Base-by-base conservation (phyloP, 2,888 invertebrate species). In the Drosophila pegasa region DNA sequence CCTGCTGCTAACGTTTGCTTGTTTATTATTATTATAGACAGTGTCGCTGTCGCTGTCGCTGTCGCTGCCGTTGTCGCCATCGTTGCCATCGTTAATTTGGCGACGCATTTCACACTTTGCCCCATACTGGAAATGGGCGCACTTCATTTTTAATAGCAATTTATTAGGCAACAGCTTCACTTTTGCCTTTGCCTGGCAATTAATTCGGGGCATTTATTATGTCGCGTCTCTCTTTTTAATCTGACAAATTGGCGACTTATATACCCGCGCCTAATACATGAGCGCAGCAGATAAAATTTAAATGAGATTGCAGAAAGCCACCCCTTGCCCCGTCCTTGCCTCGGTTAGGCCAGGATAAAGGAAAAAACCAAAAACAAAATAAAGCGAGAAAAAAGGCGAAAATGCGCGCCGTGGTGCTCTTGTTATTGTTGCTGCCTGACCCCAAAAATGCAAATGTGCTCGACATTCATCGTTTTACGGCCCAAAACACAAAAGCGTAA, bases 161-260 rank as follows among this genome's bases (percentile, higher is more conserved):
- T 78, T 75, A 72, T 75, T 75, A 78, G 60, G 62, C 45, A 29
- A 16, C 50, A 31, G 41, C 64, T 69, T 75, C 65, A 69, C 61
- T 62, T 72, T 60, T 59, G 55, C 68, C 59, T 62, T 68, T 68
- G 71, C 54, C 25, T 45, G 52, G 63, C 66, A 84, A 79, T 81
- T 81, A 78, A 77, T 74, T 64, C 18, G 52, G 25, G n/a, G 48
- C 63, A 67, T 76, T 71, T 71, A 68, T 78, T 66, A 71, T 69
- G 65, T 59, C 65, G 75, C 65, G 48, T 66, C 56, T 47, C 56
- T 47, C 54, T 68, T 84, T 83, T 82, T 83, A 82, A 82, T 82
- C 80, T 82, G 62, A 65, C 62, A 78, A 84, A 83, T 84, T 78
- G 71, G 63, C 27, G 71, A 68, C 63, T 61, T 50, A 58, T 55